Evolutionary conservation across 2,113 vertebrate genomes (phyloP), one percentile per base, ranked within the genome.

Genomic region (Chaetorhynchus papuensis): DNA sequence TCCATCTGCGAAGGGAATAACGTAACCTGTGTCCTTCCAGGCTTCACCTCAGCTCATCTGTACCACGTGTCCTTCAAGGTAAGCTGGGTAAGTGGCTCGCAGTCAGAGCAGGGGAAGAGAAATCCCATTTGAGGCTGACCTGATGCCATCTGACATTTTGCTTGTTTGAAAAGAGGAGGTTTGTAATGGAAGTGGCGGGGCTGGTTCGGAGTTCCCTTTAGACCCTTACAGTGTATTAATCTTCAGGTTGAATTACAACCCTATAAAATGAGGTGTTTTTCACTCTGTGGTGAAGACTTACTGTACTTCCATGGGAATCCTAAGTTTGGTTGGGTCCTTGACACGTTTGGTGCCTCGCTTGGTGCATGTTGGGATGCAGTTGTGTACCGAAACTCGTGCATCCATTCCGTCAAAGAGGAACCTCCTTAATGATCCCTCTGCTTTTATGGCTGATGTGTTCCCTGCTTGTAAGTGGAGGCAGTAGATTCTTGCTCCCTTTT

Each of bases 71-170:
- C 92, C 89, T 94, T 95, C 78, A 91, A 95, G 94, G 96, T 96
- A 97, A 95, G 97, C 96, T 83, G 93, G 94, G 93, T 94, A 96
- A 97, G 95, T 97, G 94, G 95, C 93, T 95, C 59, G 69, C 93
- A 96, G 92, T 93, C 78, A 65, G 82, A 72, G 89, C 87, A 86
- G 68, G 45, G 57, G 49, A 60, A 74, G 91, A 95, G 78, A 93
- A 97, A 95, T 94, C 94, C 96, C 81, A 72, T 90, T 95, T 95
- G 95, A 91, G 76, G 42, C 74, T 94, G 89, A 95, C 81, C 80
- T 93, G 94, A 91, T 95, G 92, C 90, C 89, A 42, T 66, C 90
- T 97, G 96, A 95, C 88, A 56, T 92, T 95, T 86, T 20, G n/a
- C 86, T 75, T 75, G 14, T 83, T 83, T 87, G 93, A 42, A 83